These are phyloP conservation scores for Allygus modestus DNA, from an alignment of 2,888 invertebrate genomes.

Conservation along the genomic window DNA sequence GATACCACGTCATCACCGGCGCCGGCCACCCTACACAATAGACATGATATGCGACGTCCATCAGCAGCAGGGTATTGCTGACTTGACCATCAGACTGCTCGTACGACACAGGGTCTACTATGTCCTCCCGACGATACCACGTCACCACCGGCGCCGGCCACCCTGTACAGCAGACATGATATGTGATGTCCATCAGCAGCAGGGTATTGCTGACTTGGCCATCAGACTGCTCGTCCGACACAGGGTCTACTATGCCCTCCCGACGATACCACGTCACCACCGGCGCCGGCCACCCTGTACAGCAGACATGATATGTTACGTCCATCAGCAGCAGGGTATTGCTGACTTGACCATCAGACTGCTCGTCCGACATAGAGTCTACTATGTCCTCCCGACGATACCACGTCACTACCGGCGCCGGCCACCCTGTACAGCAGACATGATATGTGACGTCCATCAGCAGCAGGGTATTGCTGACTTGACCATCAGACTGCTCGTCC, in stretches of 20 bases:
- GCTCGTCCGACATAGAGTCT: neutral
- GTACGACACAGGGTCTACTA: no score
- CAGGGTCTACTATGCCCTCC: no score
- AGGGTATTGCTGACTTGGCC: no score
- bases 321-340: no score
- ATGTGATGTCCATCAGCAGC: no score
- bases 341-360: conserved; percentile 1
- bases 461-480: no score
- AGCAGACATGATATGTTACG: neutral
- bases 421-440: neutral
- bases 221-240: conserved; percentile 4
- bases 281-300: conserved; percentile 43
- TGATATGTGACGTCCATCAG: no score
- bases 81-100: neutral
- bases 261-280: conserved; percentile 48
- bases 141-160: conserved; percentile 13
- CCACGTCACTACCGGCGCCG: neutral
- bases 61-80: no score
- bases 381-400: neutral
- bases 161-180: neutral
- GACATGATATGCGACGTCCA: no score
- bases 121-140: neutral
- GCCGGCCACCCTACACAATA: neutral
- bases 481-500: neutral
- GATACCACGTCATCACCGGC: neutral